Evolutionary conservation across 2,797 vertebrate genomes (phyloP).

Genomic region (Huso huso): DNA sequence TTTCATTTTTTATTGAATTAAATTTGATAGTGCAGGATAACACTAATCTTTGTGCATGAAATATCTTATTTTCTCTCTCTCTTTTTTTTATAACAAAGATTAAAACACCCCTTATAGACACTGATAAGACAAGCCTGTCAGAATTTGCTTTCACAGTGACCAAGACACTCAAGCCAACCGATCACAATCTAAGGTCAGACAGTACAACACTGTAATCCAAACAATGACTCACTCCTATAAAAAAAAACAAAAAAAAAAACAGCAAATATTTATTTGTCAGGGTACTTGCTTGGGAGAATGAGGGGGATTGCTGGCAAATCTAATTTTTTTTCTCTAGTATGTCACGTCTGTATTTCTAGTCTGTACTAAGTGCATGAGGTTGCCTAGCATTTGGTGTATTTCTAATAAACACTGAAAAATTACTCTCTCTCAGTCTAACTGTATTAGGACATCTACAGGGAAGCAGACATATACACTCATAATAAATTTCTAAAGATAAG

Average conservation of each 20-base stretch:
- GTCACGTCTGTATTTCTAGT: slow-evolving; percentile 18
- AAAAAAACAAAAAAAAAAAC: background rate
- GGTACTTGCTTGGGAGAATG: background rate
- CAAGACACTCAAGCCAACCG: slow-evolving; percentile 5
- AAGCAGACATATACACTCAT: slow-evolving; percentile 46
- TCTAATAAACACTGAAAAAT: slow-evolving; percentile 40
- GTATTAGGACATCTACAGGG: slow-evolving; percentile 34
- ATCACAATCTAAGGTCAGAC: slow-evolving; percentile 11
- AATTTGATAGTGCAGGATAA: too few species aligned
- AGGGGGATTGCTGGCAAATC: slow-evolving; percentile 12
- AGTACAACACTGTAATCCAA: slow-evolving; percentile 4
- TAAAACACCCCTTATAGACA: background rate
- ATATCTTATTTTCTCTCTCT: background rate
- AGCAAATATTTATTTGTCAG: slow-evolving; percentile 1
- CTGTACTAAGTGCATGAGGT: slow-evolving; percentile 10
- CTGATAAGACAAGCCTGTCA: slow-evolving; percentile 1
- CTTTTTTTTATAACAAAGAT: slow-evolving; percentile 6
- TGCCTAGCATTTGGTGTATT: slow-evolving; percentile 15
- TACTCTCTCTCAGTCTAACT: slow-evolving; percentile 36
- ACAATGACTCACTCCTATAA: slow-evolving; percentile 8
- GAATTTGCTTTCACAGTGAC: slow-evolving; percentile 8
- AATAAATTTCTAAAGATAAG: slow-evolving; percentile 35
- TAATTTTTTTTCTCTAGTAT: slow-evolving; percentile 7
- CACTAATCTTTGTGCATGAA: too few species aligned
- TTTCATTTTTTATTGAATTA: background rate